phyloP scores from a whole-genome alignment of 2,888 invertebrate genomes.

The Lasioglossum vierecki region DNA sequence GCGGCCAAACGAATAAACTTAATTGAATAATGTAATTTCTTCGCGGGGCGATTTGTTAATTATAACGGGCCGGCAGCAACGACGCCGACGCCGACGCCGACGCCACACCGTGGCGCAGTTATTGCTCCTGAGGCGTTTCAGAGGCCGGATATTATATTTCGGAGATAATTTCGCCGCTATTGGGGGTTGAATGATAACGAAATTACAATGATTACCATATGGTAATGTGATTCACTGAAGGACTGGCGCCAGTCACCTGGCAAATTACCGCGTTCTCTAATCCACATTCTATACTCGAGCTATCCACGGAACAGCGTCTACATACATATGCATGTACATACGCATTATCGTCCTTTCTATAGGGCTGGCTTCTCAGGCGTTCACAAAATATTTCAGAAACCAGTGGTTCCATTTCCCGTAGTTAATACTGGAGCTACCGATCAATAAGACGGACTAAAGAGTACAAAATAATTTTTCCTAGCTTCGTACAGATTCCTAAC shows the following conservation, averaged over 20 bases:
- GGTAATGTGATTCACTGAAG: slow-evolving; percentile 73
- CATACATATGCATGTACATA: slow-evolving; percentile 35
- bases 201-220: slow-evolving; percentile 73
- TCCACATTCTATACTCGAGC: slow-evolving; percentile 59
- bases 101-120: not conserved
- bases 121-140: not conserved
- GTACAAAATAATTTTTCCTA: no score
- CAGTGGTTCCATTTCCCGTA: not conserved
- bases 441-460: not conserved
- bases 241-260: slow-evolving; percentile 69
- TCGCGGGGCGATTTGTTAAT: slow-evolving; percentile 43
- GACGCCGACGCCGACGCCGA: not conserved
- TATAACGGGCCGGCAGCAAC: not conserved
- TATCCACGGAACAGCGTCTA: slow-evolving; percentile 26
- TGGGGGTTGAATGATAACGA: slow-evolving; percentile 57
- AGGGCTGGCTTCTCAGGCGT: not conserved
- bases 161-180: slow-evolving; percentile 51
- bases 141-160: slow-evolving; percentile 40
- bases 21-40: slow-evolving; percentile 45
- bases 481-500: no score
- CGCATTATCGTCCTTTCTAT: not conserved
- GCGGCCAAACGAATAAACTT: slow-evolving; percentile 14
- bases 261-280: slow-evolving; percentile 72
- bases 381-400: not conserved
- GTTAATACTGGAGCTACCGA: not conserved